Base-by-base conservation (phyloP, 2,888 invertebrate species). In the Amiota mariae region DNA sequence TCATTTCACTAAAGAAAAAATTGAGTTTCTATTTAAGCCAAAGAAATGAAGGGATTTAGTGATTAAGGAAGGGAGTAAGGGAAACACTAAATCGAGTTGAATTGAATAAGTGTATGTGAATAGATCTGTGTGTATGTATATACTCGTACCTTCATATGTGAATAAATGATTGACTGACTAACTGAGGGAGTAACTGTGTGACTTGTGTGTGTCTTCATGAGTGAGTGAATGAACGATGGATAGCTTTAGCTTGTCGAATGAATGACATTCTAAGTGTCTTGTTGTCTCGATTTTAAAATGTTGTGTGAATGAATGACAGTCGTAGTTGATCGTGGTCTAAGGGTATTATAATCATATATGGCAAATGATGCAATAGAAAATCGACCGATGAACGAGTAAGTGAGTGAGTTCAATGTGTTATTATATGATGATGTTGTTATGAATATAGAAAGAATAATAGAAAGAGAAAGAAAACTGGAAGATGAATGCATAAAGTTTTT, bases 251-350 rank as follows among this genome's bases (percentile, higher is more conserved):
- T 36, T 36, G 36, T 36, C 51, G 12, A 68, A 24, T 51, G 51
- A 68, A 68, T 68, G 67, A 68, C 67, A 68, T 68, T 51, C 67
- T 68, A 49, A 68, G 67, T 68, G 46, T 63, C 59, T 57, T n/a
- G n/a, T 15, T 57, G 57, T 57, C 57, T 51, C 12, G 12, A 10
- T n/a, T n/a, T 51, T 12, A 12, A 12, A 51, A 12, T 59, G 20
- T 59, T 11, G 12, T 18, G 4, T 20, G 59, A 15, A 20, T 59
- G 15, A 59, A 59, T 59, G 59, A 59, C 59, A 18, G 59, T 59
- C 18, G 36, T 36, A 36, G 36, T 36, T 6, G 36, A 6, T 36
- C 36, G 36, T 36, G 36, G 36, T 36, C 36, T 36, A 6, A 36
- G 36, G 2, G 3, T 24, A 24, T 3, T 24, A 24, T 24, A 24